Evolutionary conservation across 1,140 invertebrate species (phyloP), one percentile per base, ranked within the genome.

Genomic region (Drosophila malerkotliana): DNA sequence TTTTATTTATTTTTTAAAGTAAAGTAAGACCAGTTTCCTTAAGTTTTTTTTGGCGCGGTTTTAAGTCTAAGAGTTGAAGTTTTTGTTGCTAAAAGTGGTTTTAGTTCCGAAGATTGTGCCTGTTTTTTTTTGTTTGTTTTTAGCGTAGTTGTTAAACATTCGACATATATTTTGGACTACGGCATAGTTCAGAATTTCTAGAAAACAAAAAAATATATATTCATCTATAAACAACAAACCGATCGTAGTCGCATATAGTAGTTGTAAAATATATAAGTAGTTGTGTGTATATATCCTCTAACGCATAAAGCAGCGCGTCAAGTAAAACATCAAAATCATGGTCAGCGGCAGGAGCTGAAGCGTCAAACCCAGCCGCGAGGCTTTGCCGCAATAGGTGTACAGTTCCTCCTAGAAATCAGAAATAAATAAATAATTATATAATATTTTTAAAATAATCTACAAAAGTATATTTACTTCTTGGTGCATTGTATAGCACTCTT

Each of bases 401-500:
- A 69, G 51, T 68, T 82, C 74, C 74, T 91, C 90, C 90, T 91
- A 26, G 1, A 71, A 51, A 57, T 15, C 4, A 6, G 39, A 45
- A 14, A 52, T 9, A 28, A 15, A 28, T 10, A 41, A 45, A 9
- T 26, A 24, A 45, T 26, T 14, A 14, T 44, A 7, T 45, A 12
- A n/a, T 18, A 1, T 37, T 4, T 37, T 21, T 3, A 21, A 21
- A 21, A 21, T 21, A 21, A 1, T 1, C 4, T 37, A 15, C 4
- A 10, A 15, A 18, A 15, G 1, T 9, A 8, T 26, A 80, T 90
- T 91, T 91, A 95, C 95, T 90, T 94, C 90, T 30, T 94, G 93
- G 92, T 96, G 94, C 72, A 95, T 94, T 44, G 96, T 96, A 77
- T 94, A 96, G 84, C 96, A 97, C 55, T 94, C 95, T 64, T 95